Conservation (phyloP, 2,888 invertebrate species). For the Rutpela maculata region DNA sequence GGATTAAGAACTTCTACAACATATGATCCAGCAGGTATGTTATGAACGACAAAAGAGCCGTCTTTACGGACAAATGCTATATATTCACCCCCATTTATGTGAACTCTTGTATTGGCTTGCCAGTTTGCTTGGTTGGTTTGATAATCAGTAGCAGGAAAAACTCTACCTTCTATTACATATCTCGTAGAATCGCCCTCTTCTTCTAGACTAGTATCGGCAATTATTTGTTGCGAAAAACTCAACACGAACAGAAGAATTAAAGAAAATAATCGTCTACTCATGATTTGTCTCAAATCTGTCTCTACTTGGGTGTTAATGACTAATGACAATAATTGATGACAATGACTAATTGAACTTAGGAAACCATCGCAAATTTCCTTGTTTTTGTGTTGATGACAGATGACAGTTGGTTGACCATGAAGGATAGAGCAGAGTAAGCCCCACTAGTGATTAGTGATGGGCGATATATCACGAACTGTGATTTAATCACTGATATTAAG, state of each 20-base stretch:
- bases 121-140: slow-evolving; percentile 78
- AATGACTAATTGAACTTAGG: too few relatives aligned
- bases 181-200: slow-evolving; percentile 75
- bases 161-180: slow-evolving; percentile 88
- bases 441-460: too few relatives aligned
- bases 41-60: slow-evolving; percentile 91
- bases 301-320: too few relatives aligned
- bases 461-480: too few relatives aligned
- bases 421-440: too few relatives aligned
- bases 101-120: slow-evolving; percentile 85
- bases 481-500: too few relatives aligned
- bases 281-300: neutral
- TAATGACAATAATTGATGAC: too few relatives aligned
- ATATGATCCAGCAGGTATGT: slow-evolving; percentile 94
- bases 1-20: slow-evolving; percentile 94
- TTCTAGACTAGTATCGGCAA: slow-evolving; percentile 59
- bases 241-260: slow-evolving; percentile 11
- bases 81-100: slow-evolving; percentile 93
- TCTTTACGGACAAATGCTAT: slow-evolving; percentile 93
- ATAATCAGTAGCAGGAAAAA: slow-evolving; percentile 82
- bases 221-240: slow-evolving; percentile 20
- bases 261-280: slow-evolving; percentile 14
- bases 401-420: too few relatives aligned
- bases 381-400: too few relatives aligned
- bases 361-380: too few relatives aligned